A percentile compares a stretch with the other conserved stretches of the same genome.
These are phyloP conservation scores for Anarrhichthys ocellatus DNA, from an alignment of 2,113 vertebrate species.

Conservation along the genomic window DNA sequence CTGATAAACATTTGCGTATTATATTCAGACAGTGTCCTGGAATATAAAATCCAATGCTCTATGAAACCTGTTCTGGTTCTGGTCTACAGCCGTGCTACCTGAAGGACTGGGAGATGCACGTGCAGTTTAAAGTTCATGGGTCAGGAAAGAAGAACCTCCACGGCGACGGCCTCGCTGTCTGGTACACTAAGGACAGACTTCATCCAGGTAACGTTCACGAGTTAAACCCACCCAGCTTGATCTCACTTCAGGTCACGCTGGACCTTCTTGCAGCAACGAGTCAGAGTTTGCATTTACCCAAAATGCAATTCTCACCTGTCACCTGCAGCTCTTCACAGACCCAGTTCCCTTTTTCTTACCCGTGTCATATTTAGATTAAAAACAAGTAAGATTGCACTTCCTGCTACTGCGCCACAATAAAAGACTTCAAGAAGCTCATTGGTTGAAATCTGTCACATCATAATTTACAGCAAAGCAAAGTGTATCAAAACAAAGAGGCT, in stretches of 20 bases:
- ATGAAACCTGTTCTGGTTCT: neutral
- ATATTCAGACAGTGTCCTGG: neutral
- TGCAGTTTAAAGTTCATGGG: conserved; percentile 96
- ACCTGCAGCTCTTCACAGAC: neutral
- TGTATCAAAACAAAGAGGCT: no score
- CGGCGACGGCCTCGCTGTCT: conserved; percentile 95
- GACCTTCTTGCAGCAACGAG: neutral
- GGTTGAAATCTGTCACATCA: neutral
- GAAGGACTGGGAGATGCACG: conserved; percentile 99
- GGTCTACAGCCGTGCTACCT: conserved; percentile 90
- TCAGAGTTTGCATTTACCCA: conserved; percentile 4
- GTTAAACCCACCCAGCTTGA: neutral
- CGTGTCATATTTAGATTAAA: no score
- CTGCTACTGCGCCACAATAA: neutral
- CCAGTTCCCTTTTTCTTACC: neutral
- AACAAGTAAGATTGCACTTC: no score
- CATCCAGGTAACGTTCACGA: conserved; percentile 84
- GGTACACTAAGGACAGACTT: conserved; percentile 95
- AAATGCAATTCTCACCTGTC: neutral
- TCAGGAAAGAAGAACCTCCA: conserved; percentile 96
- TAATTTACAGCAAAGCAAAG: no score
- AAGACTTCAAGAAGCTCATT: neutral
- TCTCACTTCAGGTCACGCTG: neutral
- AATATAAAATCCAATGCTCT: neutral
- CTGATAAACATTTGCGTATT: neutral